Percentiles rank a stretch among this genome's conserved stretches.
Evolutionary conservation across 64 coral and sea anemone species (phyloP).

Genomic region (Orbicella faveolata): DNA sequence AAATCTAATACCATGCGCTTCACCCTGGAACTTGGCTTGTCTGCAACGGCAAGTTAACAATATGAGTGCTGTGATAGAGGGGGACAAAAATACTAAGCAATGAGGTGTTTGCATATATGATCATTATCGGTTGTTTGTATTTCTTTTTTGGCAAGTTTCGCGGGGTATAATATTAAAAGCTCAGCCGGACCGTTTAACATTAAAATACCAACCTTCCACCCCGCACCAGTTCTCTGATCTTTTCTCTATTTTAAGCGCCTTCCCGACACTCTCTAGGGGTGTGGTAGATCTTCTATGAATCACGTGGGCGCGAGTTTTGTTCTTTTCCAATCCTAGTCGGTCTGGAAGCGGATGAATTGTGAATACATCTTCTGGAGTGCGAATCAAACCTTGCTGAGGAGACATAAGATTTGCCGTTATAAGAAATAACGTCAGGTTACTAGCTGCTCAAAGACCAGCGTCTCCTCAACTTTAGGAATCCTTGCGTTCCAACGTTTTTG

Average conservation of each 20-base stretch:
- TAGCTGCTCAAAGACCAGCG: too few species aligned
- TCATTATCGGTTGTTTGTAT: too few species aligned
- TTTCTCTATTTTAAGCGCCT: constrained; percentile 16
- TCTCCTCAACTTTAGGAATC: too few species aligned
- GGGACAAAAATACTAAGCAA: too few species aligned
- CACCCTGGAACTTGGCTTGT: background rate
- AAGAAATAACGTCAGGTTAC: background rate
- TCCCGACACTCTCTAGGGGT: background rate
- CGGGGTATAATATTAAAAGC: background rate
- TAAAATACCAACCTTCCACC: constrained; percentile 25
- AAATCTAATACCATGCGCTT: constrained; percentile 13
- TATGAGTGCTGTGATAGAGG: too few species aligned
- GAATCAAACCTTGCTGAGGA: constrained; percentile 48
- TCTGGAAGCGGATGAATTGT: constrained; percentile 35
- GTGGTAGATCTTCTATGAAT: constrained; percentile 34
- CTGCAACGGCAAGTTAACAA: background rate
- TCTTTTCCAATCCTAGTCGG: constrained; percentile 8
- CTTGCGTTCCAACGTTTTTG: too few species aligned
- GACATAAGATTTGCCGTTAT: background rate
- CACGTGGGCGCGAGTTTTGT: constrained; percentile 45
- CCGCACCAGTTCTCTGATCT: constrained; percentile 51
- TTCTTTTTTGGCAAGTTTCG: too few species aligned
- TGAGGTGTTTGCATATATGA: too few species aligned
- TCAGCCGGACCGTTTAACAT: background rate
- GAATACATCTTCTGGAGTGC: constrained; percentile 32